Base-by-base conservation (phyloP, 2,113 vertebrate genomes). In the Catharus bicknelli region DNA sequence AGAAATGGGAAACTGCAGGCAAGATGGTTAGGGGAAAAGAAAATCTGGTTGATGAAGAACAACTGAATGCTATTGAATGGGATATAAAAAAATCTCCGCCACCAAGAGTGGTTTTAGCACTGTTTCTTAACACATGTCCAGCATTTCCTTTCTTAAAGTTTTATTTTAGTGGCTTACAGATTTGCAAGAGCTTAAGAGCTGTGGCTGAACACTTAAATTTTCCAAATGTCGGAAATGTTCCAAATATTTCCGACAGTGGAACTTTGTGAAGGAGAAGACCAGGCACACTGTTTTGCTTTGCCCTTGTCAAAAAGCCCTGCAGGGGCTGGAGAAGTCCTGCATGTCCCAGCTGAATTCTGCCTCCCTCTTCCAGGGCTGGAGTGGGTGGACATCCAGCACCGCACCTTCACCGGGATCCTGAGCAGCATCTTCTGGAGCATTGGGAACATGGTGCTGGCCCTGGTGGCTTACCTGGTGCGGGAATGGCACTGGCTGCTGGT, bases 401-500 rank as follows among this genome's bases (percentile, higher is more conserved):
- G 98, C 22, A 98, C 98, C 1, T 96, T 98, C 86, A 95, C 96
- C 0, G 98, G 98, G 4, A 97, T 98, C 67, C 88, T 99, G 38
- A 95, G 77, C 22, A 97, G 98, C 94, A 88, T 97, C 89, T 98
- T 98, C 42, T 99, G 98, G 98, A 98, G 98, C 5, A 13, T 87
- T 1, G 98, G 98, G 11, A 97, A 97, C 96, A 98, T 98, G 97
- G 67, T 98, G 55, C 96, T 99, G 94, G 98, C 98, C 15, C 78
- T 98, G 57, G 55, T 97, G 11, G 98, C 98, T 0, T 99, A 97
- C 90, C 26, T 97, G 88, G 97, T 99, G 43, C 90, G 98, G 66
- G 98, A 98, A 83, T 99, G 98, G 98, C 97, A 97, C 61, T 98
- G 98, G 94, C 97, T 99, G 29, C 83, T 96, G n/a, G 96, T 99